Evolutionary conservation across 2,888 invertebrate species (phyloP).

Genomic region (Cerastoderma edule): DNA sequence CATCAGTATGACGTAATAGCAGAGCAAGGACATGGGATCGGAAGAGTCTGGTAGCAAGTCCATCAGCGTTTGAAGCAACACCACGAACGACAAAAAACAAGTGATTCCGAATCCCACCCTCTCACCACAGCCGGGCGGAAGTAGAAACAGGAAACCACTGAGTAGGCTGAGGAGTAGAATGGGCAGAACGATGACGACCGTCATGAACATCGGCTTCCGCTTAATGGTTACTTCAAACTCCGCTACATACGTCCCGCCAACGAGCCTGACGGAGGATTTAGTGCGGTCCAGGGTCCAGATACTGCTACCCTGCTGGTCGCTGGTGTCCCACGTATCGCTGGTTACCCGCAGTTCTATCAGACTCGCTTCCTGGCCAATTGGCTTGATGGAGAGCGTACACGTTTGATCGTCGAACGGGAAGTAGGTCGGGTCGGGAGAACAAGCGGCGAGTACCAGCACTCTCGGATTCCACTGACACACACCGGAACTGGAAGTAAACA

Average conservation of each 20-base stretch:
- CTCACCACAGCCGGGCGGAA: constrained; percentile 52
- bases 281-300: constrained; percentile 47
- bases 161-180: constrained; percentile 46
- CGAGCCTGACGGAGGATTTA: constrained; percentile 9
- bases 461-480: constrained; percentile 47
- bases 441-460: constrained; percentile 47
- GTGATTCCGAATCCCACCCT: constrained; percentile 56
- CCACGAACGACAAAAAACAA: constrained; percentile 56
- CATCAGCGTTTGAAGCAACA: constrained; percentile 56
- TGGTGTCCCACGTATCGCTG: constrained; percentile 31
- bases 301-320: constrained; percentile 35
- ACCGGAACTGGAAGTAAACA: constrained; percentile 22
- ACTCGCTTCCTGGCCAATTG: constrained; percentile 32
- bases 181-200: constrained; percentile 55
- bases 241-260: constrained; percentile 28
- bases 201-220: constrained; percentile 45
- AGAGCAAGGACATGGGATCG: constrained; percentile 54
- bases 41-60: constrained; percentile 52
- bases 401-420: constrained; percentile 57
- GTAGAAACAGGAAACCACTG: constrained; percentile 54
- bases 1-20: constrained; percentile 58
- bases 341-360: constrained; percentile 14
- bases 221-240: constrained; percentile 46
- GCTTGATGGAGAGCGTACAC: constrained; percentile 42
- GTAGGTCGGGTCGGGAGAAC: constrained; percentile 52